Conservation (phyloP, 2,113 vertebrate species). For the Mirza zaza region DNA sequence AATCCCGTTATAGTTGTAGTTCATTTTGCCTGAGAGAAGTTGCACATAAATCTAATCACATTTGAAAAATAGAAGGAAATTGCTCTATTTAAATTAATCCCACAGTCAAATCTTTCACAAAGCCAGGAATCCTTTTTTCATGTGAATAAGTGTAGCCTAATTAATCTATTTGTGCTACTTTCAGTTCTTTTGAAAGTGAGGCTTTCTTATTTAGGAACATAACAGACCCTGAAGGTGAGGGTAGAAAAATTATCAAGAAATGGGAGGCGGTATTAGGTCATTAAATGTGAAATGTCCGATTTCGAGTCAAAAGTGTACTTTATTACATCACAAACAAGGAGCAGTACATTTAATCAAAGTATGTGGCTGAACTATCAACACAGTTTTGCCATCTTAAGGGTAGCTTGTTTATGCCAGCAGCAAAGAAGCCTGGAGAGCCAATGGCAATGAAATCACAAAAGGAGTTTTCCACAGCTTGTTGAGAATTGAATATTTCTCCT, state of each 20-base stretch:
- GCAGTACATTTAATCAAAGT: no score
- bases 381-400: no score
- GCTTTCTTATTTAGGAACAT: neutral
- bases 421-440: no score
- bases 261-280: no score
- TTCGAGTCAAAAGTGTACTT: no score
- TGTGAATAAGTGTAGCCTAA: neutral
- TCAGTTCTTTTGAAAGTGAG: neutral
- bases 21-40: slow-evolving; percentile 33
- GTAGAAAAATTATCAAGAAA: neutral
- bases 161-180: neutral
- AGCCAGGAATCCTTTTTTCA: neutral
- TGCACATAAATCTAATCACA: slow-evolving; percentile 1
- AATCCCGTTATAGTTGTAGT: neutral
- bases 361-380: no score
- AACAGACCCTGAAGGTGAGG: neutral
- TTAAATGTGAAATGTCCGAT: no score
- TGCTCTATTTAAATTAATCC: slow-evolving; percentile 24
- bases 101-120: neutral
- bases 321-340: no score
- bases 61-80: slow-evolving; percentile 50
- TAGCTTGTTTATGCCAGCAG: no score
- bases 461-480: no score
- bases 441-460: no score
- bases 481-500: no score